Conservation (phyloP, 2,113 vertebrate species). For the Illadopsis cleaveri region DNA sequence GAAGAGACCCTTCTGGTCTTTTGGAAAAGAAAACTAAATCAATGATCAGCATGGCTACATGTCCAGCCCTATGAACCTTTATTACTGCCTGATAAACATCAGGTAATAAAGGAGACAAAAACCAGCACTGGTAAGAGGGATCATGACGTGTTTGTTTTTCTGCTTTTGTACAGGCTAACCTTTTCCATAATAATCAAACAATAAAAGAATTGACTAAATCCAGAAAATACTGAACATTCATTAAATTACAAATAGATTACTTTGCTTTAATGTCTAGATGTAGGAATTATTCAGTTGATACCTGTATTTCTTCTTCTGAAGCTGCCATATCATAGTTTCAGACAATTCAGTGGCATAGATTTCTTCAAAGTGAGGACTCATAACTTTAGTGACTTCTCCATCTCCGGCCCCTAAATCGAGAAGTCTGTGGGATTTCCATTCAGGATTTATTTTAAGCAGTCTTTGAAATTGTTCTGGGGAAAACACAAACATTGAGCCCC, state of each 20-base stretch:
- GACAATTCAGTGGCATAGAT: conserved; percentile 95
- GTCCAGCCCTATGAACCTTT: background rate
- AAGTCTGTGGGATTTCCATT: conserved; percentile 89
- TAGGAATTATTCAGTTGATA: conserved; percentile 39
- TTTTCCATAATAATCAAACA: background rate
- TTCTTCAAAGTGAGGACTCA: conserved; percentile 92
- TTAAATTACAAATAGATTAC: background rate
- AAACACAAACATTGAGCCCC: conserved; percentile 98
- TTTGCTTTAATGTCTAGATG: background rate
- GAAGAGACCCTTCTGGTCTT: background rate
- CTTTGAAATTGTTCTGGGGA: conserved; percentile 90
- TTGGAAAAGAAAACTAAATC: background rate
- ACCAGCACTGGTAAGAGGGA: background rate
- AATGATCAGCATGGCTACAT: background rate
- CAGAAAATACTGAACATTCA: background rate
- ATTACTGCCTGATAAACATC: background rate
- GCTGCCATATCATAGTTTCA: conserved; percentile 95
- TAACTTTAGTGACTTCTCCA: conserved; percentile 93
- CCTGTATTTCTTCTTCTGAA: conserved; percentile 94
- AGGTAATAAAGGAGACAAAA: background rate
- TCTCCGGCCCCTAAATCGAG: conserved; percentile 97
- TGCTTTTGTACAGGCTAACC: background rate
- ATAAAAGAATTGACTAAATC: background rate
- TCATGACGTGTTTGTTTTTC: background rate
- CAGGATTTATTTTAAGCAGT: conserved; percentile 85